Evolutionary conservation across 2,888 invertebrate species (phyloP).

Genomic region (Acronicta leporina): DNA sequence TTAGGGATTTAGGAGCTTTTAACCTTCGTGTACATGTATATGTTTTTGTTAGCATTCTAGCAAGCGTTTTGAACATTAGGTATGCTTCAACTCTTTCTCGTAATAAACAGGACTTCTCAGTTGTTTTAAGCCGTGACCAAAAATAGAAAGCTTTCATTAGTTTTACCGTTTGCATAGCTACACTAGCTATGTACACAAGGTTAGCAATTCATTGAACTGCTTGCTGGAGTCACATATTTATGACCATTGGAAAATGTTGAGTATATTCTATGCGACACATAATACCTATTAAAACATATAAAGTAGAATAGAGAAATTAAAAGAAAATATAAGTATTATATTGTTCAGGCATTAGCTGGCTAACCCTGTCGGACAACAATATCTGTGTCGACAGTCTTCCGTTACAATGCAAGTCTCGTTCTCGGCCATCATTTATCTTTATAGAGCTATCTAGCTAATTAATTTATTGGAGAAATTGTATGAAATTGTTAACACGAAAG

Average conservation of each 20-base stretch:
- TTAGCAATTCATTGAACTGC: slow-evolving; percentile 22
- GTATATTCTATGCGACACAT: too few relatives aligned
- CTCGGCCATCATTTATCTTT: slow-evolving; percentile 49
- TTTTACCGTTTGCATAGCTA: slow-evolving; percentile 1
- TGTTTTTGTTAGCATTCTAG: slow-evolving; percentile 17
- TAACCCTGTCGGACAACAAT: slow-evolving; percentile 50
- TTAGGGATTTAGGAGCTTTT: too few relatives aligned
- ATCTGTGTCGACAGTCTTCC: slow-evolving; percentile 51
- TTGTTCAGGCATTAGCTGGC: slow-evolving; percentile 6
- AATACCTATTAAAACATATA: too few relatives aligned
- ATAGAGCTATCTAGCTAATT: slow-evolving; percentile 39
- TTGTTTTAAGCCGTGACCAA: slow-evolving; percentile 18
- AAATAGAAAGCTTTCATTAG: slow-evolving; percentile 35
- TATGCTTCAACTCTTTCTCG: too few relatives aligned
- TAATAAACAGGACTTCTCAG: slow-evolving; percentile 13
- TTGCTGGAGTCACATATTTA: background rate
- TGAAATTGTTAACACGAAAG: slow-evolving; percentile 50
- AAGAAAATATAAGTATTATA: background rate
- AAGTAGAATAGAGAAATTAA: slow-evolving; percentile 8
- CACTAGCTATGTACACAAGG: background rate
- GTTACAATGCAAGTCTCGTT: slow-evolving; percentile 52
- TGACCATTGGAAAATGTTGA: too few relatives aligned
- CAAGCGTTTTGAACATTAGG: background rate
- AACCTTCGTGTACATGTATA: background rate
- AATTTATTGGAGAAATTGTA: slow-evolving; percentile 51